Base-by-base conservation (phyloP, 2,888 invertebrate genomes). In the Acanthosoma haemorrhoidale region DNA sequence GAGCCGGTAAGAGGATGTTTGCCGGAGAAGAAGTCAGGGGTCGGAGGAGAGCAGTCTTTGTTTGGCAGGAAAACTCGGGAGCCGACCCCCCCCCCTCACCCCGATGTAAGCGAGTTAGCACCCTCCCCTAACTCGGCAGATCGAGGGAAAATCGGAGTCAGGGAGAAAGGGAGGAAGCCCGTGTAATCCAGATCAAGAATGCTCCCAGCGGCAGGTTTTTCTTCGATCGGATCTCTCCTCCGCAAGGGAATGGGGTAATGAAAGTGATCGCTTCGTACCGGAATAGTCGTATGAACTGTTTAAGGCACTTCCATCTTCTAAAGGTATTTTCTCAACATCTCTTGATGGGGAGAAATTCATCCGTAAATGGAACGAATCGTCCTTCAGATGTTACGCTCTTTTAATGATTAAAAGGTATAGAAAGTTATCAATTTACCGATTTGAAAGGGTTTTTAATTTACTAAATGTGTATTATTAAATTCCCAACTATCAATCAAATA, bases 51-150 rank as follows among this genome's bases (percentile, higher is more conserved):
- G 57, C 5, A 8, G 15, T n/a, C 15, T 21, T 16, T 41, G 41
- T 64, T 64, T 41, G 41, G 29, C 61, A 63, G 63, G 63, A 63
- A 63, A 63, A 63, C 63, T 13, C 41, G n/a, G 64, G 41, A 15
- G 41, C n/a, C n/a, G n/a, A 39, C 64, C 8, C 25, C 38, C 38
- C 64, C 8, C 25, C 38, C 38, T 15, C 38, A 64, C 64, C 36
- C 39, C 39, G 39, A n/a, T n/a, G 64, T 64, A 64, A 64, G 64
- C 4, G 64, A 41, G 64, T 64, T 64, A 64, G 38, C 41, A 38
- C 64, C 39, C 41, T 15, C 15, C 25, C 38, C 9, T 8, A 8
- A 4, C 21, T 21, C 4, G 13, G n/a, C n/a, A n/a, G n/a, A n/a
- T n/a, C n/a, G 4, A 57, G 25, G n/a, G 64, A 41, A 64, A 64